Conservation (phyloP, 2,888 invertebrate genomes). For the Leucophora obtusa region DNA sequence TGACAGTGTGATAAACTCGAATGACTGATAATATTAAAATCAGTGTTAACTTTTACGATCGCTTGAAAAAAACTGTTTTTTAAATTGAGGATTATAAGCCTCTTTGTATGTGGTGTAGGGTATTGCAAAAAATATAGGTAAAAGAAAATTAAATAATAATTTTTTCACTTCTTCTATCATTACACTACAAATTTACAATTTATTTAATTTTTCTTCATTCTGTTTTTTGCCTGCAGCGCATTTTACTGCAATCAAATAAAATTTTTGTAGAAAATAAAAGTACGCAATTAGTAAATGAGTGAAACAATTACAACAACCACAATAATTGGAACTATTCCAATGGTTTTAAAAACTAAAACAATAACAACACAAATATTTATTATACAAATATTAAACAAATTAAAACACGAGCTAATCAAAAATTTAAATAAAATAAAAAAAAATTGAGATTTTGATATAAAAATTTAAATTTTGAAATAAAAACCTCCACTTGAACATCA, state of each 20-base stretch:
- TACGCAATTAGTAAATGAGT: constrained; percentile 53
- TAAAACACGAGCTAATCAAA: constrained; percentile 33
- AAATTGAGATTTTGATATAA: neutral
- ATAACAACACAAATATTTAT: constrained; percentile 2
- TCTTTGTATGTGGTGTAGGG: neutral
- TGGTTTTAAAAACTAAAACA: constrained; percentile 45
- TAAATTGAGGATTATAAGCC: neutral
- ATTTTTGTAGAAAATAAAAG: constrained; percentile 25
- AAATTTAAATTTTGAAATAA: constrained; percentile 8
- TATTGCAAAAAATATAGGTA: neutral
- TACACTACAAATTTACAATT: neutral
- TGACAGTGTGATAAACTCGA: too few species aligned
- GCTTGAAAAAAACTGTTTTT: too few species aligned
- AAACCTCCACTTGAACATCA: neutral
- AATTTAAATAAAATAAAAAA: constrained; percentile 44
- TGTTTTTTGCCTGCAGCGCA: constrained; percentile 43
- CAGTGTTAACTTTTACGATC: too few species aligned
- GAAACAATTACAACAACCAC: constrained; percentile 27
- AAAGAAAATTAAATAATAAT: neutral
- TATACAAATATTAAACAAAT: constrained; percentile 37
- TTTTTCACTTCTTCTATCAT: neutral
- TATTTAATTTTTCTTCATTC: neutral
- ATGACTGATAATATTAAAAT: too few species aligned
- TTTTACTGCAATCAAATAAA: constrained; percentile 33
- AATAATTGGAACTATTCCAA: constrained; percentile 50